Base-by-base conservation (phyloP, 2,113 vertebrate species). In the Vanacampus margaritifer region DNA sequence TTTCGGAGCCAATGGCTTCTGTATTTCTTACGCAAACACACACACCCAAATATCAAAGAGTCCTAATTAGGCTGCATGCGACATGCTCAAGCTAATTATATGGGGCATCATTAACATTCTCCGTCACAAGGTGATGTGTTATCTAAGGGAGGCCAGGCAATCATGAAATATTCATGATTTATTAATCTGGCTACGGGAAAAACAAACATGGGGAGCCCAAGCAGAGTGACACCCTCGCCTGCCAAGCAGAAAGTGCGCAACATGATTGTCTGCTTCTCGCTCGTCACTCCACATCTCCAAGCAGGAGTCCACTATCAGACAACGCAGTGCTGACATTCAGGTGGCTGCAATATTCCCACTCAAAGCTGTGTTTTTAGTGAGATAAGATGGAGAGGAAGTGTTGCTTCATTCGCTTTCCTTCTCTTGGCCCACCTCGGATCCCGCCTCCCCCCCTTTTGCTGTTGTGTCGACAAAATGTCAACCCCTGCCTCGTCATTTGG, bases 121-220 rank as follows among this genome's bases (percentile, higher is more conserved):
- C 75, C 80, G 74, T 85, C 86, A 75, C 53, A 10, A 69, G 77
- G 75, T 8, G 68, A 61, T 70, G 64, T 80, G 88, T 88, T 88
- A 91, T 89, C 85, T 82, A 63, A 79, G 79, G 68, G 84, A 71
- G 81, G 74, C 68, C 79, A 79, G 83, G 83, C 79, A 17, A 79
- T 75, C 79, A 89, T 90, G 84, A 92, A 91, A 91, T 87, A 91
- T 91, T 88, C 90, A 92, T 89, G 75, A 86, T 71, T 90, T 90
- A 90, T 90, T 90, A 86, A 89, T 88, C 78, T 74, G 82, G 84
- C 80, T 50, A 88, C 72, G 80, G 75, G 23, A 80, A 86, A 89
- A 85, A 89, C 79, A 91, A 90, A 91, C 84, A 89, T 77, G 54
- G 71, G 68, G 73, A 79, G 80, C 83, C 75, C 56, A 1, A 77